phyloP scores from a whole-genome alignment of 2,888 invertebrate species.

The Sepiola atlantica region DNA sequence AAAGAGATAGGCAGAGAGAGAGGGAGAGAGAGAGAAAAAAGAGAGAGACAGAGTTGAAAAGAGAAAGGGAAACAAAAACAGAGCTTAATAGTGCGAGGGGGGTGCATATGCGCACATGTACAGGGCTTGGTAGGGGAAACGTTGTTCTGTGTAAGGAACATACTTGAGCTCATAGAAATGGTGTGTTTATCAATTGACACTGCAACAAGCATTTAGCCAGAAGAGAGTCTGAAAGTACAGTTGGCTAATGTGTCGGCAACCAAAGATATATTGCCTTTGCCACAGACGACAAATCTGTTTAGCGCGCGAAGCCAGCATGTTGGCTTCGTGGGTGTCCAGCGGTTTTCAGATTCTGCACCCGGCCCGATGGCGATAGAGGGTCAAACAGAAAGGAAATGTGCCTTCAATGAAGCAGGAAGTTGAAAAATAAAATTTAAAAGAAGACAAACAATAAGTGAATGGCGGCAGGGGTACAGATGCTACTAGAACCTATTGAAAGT shows the following conservation, averaged over 20 bases:
- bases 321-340: constrained; percentile 23
- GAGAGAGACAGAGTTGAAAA: background rate
- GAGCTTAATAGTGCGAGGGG: background rate
- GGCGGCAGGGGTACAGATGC: background rate
- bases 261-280: constrained; percentile 12
- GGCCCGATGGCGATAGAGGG: background rate
- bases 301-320: background rate
- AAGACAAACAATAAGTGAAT: too few species aligned
- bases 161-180: background rate
- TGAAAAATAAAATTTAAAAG: background rate
- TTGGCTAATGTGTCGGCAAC: background rate
- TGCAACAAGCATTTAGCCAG: background rate
- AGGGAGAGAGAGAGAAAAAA: background rate
- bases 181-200: background rate
- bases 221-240: background rate
- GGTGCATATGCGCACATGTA: background rate
- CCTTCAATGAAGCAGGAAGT: background rate
- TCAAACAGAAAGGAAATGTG: background rate
- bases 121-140: background rate
- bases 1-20: background rate
- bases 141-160: background rate
- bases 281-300: constrained; percentile 32
- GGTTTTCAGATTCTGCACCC: background rate
- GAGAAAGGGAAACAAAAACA: background rate
- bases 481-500: background rate